Evolutionary conservation across 2,113 vertebrate genomes (phyloP).

Genomic region (Atlantisia rogersi): DNA sequence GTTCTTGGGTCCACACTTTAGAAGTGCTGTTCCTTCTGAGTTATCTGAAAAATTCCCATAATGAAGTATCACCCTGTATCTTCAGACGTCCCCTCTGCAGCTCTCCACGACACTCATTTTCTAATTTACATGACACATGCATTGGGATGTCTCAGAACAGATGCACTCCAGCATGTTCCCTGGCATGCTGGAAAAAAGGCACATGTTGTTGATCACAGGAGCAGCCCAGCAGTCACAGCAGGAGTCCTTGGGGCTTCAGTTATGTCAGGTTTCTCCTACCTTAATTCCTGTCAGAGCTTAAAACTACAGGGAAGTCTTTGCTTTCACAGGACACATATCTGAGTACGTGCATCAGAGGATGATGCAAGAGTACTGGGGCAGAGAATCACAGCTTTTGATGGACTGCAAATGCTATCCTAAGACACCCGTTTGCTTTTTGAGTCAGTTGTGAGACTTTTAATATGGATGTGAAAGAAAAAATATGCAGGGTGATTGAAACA

Average conservation of each 20-base stretch:
- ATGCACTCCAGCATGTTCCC: background rate
- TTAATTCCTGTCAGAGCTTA: background rate
- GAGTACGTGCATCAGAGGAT: background rate
- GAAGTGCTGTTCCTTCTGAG: background rate
- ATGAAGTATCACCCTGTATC: background rate
- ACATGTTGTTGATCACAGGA: accelerated
- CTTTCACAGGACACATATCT: background rate
- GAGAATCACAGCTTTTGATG: background rate
- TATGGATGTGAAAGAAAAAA: background rate
- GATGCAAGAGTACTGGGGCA: background rate
- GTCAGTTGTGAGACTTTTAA: background rate
- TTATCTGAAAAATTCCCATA: background rate
- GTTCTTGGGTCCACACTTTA: background rate
- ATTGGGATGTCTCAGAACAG: background rate
- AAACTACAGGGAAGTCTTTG: background rate
- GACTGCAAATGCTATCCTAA: background rate
- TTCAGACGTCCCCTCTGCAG: background rate
- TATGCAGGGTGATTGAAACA: background rate
- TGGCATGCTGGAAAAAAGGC: background rate
- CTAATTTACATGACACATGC: background rate
- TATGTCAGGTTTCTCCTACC: background rate
- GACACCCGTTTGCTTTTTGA: background rate
- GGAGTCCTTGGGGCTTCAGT: background rate
- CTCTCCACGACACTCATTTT: background rate
- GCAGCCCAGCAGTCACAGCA: background rate